Base-by-base conservation (phyloP, 2,888 invertebrate species). In the Oscheius sp. region DNA sequence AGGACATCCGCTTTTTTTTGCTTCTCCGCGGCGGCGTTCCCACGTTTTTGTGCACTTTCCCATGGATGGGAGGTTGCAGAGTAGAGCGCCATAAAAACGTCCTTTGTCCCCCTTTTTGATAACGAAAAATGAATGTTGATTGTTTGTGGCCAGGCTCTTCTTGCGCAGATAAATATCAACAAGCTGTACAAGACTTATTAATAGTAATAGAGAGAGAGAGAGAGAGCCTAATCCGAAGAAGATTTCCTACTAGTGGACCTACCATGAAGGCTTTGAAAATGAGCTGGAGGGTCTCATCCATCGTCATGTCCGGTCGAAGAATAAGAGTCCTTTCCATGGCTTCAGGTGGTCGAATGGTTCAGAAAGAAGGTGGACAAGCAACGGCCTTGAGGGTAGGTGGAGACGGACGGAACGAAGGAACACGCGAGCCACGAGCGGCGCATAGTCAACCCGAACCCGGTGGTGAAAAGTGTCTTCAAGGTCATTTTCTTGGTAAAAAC, bases 381-480 rank as follows among this genome's bases (percentile, higher is more conserved):
- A 55, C 34, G 55, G 55, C 55, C 55, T 55, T 55, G 55, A 52
- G 61, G 61, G 34, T 23, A 58, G 53, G 63, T 52, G 65, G n/a
- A n/a, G 52, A 66, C 46, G 58, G 61, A 70, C 45, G 63, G n/a
- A 53, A 72, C 61, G 72, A 23, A 69, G 61, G 72, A 70, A 70
- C 73, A 64, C 71, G 71, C 65, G 69, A 69, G 69, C 69, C 66
- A 65, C 69, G 66, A n/a, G n/a, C n/a, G n/a, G n/a, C 58, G 69
- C 70, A 65, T 70, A 74, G 71, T 69, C 67, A 70, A 72, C 66
- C 27, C 61, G 42, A 55, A 55, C 55, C n/a, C n/a, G n/a, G n/a
- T 55, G 61, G 27, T 61, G 55, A 37, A 34, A 33, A 55, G 25
- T 48, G 12, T 3, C 29, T 29, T 45, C 61, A 23, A 42, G 34